Conservation (phyloP, 2,888 invertebrate species). For the Zaprionus bogoriensis region DNA sequence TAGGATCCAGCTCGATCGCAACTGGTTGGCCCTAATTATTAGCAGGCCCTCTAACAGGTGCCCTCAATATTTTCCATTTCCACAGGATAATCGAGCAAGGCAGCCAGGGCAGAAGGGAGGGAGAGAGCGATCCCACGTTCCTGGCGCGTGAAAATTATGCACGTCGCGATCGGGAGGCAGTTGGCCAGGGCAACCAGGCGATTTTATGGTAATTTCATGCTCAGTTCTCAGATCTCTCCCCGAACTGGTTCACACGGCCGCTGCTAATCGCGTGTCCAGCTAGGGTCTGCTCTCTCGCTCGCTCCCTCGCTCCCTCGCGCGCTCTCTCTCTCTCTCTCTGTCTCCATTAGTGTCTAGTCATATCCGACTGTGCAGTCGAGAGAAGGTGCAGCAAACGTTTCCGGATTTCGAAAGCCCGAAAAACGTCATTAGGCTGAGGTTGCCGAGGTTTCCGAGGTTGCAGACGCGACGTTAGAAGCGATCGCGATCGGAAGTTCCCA, state of each 20-base stretch:
- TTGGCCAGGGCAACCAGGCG: slow-evolving; percentile 49
- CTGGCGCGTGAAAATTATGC: slow-evolving; percentile 68
- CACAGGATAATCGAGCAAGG: slow-evolving; percentile 52
- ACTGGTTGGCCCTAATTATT: slow-evolving; percentile 39
- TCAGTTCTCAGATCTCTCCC: too few relatives aligned
- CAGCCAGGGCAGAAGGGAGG: too few relatives aligned
- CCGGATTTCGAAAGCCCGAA: slow-evolving; percentile 70
- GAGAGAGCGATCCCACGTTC: slow-evolving; percentile 36
- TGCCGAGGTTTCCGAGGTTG: slow-evolving; percentile 39
- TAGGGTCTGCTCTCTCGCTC: neutral
- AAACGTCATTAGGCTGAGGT: slow-evolving; percentile 59
- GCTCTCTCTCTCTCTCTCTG: neutral
- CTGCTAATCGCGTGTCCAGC: slow-evolving; percentile 31
- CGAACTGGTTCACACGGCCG: slow-evolving; percentile 47
- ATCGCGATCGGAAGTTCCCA: slow-evolving; percentile 67
- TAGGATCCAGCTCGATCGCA: too few relatives aligned
- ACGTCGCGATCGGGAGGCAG: slow-evolving; percentile 41
- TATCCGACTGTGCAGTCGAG: slow-evolving; percentile 45
- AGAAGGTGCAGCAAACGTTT: slow-evolving; percentile 40
- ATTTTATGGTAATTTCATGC: slow-evolving; percentile 70
- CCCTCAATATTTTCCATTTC: slow-evolving; percentile 33
- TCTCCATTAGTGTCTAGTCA: slow-evolving; percentile 49
- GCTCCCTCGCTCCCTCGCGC: neutral
- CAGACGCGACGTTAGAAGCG: slow-evolving; percentile 4
- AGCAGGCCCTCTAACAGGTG: slow-evolving; percentile 60